Evolutionary conservation across 2,113 vertebrate genomes (phyloP), one percentile per base, ranked within the genome.

Genomic region (Cyprinus carpio): DNA sequence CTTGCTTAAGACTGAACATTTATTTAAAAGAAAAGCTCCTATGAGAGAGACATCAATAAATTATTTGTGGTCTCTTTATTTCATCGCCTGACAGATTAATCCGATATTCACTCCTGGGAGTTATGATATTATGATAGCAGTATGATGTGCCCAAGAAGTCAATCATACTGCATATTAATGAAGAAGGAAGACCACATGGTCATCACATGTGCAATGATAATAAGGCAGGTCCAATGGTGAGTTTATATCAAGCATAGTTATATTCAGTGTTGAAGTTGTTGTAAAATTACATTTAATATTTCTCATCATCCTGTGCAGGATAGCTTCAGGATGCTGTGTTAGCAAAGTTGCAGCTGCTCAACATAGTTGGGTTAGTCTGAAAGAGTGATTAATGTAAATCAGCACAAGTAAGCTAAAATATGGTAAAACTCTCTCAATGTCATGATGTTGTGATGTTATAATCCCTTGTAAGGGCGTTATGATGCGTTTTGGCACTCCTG

Each of bases 381-480:
- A 40, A 23, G 10, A 31, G 51, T 31, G 37, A 23, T 16, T 18
- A 3, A 27, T 37, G 9, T 56, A 23, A 49, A 40, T 75, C 58
- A 74, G n/a, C 49, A 16, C 2, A 1, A 16, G 6, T n/a, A 2
- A 9, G 58, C 4, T 62, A 25, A 25, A 25, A n/a, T 49, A 31
- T 64, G 56, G 4, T 29, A 29, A 40, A 29, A 76, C 25, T 43
- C 40, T 46, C 49, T 37, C n/a, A 82, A 85, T 43, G n/a, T n/a
- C 60, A 23, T 85, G 81, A 85, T 67, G 79, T 56, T 65, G 88
- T 91, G 84, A 87, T 89, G 89, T 83, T 82, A 88, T 88, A 78
- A 85, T 81, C 37, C 11, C 60, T 16, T 67, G 84, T 82, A 46
- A 62, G 49, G 54, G 29, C 46, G 29, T 72, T 60, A 82, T 78